Percentiles rank a stretch among this genome's conserved stretches.
phyloP scores from a whole-genome alignment of 2,797 vertebrate species.

The Todus mexicanus region DNA sequence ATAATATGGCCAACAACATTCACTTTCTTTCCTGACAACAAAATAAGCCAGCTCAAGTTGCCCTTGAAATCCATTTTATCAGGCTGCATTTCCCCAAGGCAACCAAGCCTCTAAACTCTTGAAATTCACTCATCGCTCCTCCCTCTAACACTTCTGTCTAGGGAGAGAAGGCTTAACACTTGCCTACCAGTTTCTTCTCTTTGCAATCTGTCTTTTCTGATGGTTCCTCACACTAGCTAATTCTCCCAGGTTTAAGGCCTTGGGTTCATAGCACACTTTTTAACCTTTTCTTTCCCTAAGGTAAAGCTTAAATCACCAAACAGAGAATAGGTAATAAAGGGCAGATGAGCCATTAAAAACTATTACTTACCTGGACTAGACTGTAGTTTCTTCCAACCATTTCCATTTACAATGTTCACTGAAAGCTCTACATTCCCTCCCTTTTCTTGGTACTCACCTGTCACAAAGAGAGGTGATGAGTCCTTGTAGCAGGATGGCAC shows the following conservation, averaged over 20 bases:
- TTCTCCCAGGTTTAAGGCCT: background rate
- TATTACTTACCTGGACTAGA: background rate
- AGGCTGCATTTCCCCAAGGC: background rate
- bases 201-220: background rate
- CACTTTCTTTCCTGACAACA: background rate
- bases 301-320: background rate
- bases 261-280: background rate
- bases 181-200: background rate
- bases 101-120: background rate
- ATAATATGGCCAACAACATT: background rate
- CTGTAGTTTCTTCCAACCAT: background rate
- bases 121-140: background rate
- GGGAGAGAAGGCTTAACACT: background rate
- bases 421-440: background rate
- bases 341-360: background rate
- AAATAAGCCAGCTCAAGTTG: background rate
- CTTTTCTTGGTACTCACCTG: background rate
- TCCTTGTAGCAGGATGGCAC: background rate
- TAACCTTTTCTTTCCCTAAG: background rate
- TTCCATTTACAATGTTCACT: background rate
- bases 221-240: background rate
- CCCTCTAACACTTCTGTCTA: background rate
- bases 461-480: background rate
- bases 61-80: background rate
- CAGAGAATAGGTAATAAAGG: background rate